Evolutionary conservation across 2,888 invertebrate species (phyloP), one percentile per base, ranked within the genome.

Genomic region (Xylota segnis): DNA sequence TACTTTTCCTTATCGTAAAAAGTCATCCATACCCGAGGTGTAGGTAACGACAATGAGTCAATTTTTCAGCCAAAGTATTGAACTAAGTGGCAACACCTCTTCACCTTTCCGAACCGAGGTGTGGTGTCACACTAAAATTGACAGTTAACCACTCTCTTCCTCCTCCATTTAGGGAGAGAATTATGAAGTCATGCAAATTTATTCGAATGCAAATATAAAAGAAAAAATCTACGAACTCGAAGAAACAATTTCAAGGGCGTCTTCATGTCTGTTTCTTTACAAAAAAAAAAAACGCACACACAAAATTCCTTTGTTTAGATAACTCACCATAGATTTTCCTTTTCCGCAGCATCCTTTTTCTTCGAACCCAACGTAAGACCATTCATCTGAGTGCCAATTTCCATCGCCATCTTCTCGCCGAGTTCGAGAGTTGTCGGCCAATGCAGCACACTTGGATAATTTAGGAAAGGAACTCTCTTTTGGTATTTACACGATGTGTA

Each of bases 301-400:
- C 23, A 40, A 74, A 66, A 47, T 56, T 40, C 27, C 47, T 59
- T 43, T 63, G 40, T 68, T 75, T 52, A 32, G 23, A n/a, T 52
- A 59, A 66, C 86, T 82, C 37, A 91, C 91, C 91, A 91, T 78
- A 91, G 89, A 83, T 91, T 91, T 88, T 91, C 91, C 88, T 91
- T 91, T 78, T 91, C 91, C 50, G 88, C 89, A 87, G 90, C 90
- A 90, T 91, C 91, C 90, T 91, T 91, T 89, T 91, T 91, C 87
- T 91, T 91, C 40, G 87, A 74, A 47, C 74, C 83, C 76, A 82
- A 34, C 23, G 90, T 91, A 79, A 91, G 90, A 87, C 90, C 91
- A 88, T 90, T 90, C 89, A 90, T 90, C 83, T 91, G 91, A 82
- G 90, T 90, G 81, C 90, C 90, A 89, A 90, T 90, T 78, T 91